A percentile compares a stretch with the other conserved stretches of the same genome.
Evolutionary conservation across 2,113 vertebrate species (phyloP).

Genomic region (Pterocles gutturalis): DNA sequence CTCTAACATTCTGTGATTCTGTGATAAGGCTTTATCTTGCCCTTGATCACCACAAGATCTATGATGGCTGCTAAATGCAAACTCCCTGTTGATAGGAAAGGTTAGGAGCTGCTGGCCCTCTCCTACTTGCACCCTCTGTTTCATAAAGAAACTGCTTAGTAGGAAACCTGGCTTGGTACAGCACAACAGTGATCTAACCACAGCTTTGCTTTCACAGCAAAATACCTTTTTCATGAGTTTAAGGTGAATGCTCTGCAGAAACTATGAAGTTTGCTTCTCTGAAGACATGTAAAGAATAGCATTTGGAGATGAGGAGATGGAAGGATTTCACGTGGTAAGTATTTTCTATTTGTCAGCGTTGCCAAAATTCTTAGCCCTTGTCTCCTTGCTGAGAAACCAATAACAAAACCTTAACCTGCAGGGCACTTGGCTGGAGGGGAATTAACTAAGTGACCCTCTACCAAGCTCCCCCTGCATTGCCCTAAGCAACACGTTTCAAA

Average conservation of each 20-base stretch:
- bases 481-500: neutral
- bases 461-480: neutral
- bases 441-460: neutral
- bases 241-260: neutral
- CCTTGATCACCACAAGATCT: neutral
- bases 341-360: neutral
- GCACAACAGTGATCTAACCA: neutral
- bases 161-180: neutral
- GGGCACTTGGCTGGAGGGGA: neutral
- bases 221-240: neutral
- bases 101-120: neutral
- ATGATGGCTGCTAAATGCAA: neutral
- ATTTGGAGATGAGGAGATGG: neutral
- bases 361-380: neutral
- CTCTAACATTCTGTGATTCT: no score
- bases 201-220: neutral
- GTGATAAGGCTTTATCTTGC: neutral
- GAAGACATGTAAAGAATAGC: rapidly evolving
- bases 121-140: neutral
- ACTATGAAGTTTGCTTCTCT: rapidly evolving
- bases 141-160: neutral
- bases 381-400: neutral
- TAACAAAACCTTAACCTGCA: neutral
- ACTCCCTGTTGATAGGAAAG: neutral
- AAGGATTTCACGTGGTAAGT: neutral